These are phyloP conservation scores for Columba livia DNA, from an alignment of 2,113 vertebrate species.

Conservation along the genomic window DNA sequence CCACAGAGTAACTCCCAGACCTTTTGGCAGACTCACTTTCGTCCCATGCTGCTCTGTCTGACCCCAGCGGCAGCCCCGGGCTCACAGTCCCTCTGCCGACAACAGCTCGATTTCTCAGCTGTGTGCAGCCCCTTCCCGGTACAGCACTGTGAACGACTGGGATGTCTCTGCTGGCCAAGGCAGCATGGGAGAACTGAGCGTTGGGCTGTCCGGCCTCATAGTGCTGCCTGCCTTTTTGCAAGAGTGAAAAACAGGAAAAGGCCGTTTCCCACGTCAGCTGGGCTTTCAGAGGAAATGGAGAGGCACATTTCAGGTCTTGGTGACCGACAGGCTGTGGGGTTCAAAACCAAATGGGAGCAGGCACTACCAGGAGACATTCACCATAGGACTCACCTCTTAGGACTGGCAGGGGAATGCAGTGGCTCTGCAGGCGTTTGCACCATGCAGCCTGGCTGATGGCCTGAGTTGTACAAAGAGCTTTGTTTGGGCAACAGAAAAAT, in stretches of 20 bases:
- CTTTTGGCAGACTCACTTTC: neutral
- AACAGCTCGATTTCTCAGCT: rapidly evolving
- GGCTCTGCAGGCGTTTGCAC: neutral
- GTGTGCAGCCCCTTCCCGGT: neutral
- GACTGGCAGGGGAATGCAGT: rapidly evolving
- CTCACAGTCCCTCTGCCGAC: neutral
- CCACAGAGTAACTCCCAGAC: neutral
- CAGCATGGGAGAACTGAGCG: neutral
- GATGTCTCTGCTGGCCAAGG: neutral
- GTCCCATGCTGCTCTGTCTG: neutral
- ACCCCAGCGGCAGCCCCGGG: rapidly evolving
- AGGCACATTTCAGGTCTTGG: neutral
- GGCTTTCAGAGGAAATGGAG: neutral
- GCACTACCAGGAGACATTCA: neutral
- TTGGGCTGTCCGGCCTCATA: neutral
- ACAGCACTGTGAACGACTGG: neutral
- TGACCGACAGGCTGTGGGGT: neutral
- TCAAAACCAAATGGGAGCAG: neutral
- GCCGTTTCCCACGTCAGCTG: neutral
- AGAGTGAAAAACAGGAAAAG: neutral
- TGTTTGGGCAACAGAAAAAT: neutral
- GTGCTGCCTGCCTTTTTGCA: neutral
- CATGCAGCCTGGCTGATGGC: neutral
- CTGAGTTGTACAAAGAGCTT: neutral
- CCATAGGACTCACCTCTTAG: neutral